Percentiles rank a stretch among this genome's conserved stretches.
Evolutionary conservation across 1,140 invertebrate genomes (phyloP).

Genomic region (Homarus americanus): DNA sequence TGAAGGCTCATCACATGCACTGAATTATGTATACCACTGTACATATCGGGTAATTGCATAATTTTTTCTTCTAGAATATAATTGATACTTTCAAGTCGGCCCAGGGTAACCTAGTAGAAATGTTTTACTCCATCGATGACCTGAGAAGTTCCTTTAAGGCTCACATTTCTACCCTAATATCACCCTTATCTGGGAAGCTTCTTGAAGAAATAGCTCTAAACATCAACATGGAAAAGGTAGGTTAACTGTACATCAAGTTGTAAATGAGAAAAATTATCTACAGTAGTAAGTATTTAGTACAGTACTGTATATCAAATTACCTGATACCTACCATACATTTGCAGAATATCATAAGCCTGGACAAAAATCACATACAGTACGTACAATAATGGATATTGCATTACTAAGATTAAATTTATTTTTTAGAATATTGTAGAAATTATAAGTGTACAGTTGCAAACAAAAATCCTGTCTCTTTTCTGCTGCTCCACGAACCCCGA

Average conservation of each 20-base stretch:
- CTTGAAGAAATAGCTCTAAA: neutral
- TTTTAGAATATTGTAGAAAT: too few relatives aligned
- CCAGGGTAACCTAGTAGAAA: slow-evolving; percentile 1
- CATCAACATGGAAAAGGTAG: slow-evolving; percentile 45
- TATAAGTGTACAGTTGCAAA: too few relatives aligned
- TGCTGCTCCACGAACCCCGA: too few relatives aligned
- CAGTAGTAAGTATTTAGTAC: neutral
- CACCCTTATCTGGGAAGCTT: neutral
- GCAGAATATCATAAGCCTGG: neutral
- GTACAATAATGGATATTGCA: too few relatives aligned
- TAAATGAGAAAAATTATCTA: neutral
- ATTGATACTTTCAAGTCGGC: slow-evolving; percentile 2
- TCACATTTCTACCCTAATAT: neutral
- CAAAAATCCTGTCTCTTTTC: too few relatives aligned
- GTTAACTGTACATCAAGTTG: neutral
- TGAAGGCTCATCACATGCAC: neutral
- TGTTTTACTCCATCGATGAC: slow-evolving; percentile 42
- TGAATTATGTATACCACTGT: neutral
- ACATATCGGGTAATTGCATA: neutral
- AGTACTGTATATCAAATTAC: neutral
- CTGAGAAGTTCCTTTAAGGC: slow-evolving; percentile 6
- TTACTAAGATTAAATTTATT: too few relatives aligned
- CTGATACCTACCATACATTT: neutral
- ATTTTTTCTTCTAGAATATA: slow-evolving; percentile 1
- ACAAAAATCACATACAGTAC: too few relatives aligned